Evolutionary conservation across 2,888 invertebrate genomes (phyloP), one percentile per base, ranked within the genome.

Genomic region (Pammene aurita): DNA sequence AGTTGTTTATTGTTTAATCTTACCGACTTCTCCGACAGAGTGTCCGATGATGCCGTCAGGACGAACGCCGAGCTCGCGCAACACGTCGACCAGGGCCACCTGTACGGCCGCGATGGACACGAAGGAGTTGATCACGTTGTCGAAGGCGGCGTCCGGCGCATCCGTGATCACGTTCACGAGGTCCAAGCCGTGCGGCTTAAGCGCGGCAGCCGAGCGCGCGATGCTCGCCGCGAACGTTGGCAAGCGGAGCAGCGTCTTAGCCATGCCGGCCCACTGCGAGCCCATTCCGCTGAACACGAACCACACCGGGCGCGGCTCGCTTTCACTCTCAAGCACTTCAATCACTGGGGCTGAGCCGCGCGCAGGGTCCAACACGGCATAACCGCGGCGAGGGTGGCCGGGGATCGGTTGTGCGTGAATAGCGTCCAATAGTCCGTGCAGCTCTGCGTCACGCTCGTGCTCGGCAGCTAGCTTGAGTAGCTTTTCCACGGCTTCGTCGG

Each of bases 241-340:
- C 73, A 99, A 92, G 72, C 93, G 89, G 95, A 99, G 95, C 75
- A 99, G 93, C 70, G 96, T 94, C 81, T 95, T 95, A 13, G 96
- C 98, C 99, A 99, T 99, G 78, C 97, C 98, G 58, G 96, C 94
- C 99, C 99, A 99, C 90, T 99, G 99, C 52, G 97, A 96, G 13
- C 99, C 99, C 99, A 99, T 99, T 71, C 99, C 99, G 56, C 98
- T 96, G 92, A 98, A 99, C 73, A 99, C 94, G 88, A 95, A 99
- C 97, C 98, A 99, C 66, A 99, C 90, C 0, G 98, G 98, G 13
- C 97, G 94, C 72, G 94, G 94, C 52, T 96, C 95, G 13, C 93
- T 91, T 10, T 88, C 84, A 66, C 84, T 80, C 73, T 86, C 85
- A 78, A 80, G 56, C 55, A 66, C 70, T 56, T 61, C 66, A 2